Conservation (phyloP, 2,113 vertebrate genomes). For the Chaenocephalus aceratus region DNA sequence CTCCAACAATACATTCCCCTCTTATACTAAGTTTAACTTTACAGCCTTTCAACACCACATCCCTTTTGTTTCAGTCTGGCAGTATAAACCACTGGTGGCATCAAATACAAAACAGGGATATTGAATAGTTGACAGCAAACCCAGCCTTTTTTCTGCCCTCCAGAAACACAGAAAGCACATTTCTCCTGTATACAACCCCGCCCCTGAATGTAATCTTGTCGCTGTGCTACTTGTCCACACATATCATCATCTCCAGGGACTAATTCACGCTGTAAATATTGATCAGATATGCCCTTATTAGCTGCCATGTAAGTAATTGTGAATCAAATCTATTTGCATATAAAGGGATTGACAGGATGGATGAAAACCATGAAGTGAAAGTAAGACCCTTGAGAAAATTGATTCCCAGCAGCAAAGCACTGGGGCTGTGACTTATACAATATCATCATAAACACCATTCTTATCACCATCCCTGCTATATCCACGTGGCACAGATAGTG, state of each 20-base stretch:
- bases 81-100: slow-evolving; percentile 18
- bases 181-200: neutral
- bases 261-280: slow-evolving; percentile 28
- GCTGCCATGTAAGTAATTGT: slow-evolving; percentile 34
- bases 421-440: slow-evolving; percentile 3
- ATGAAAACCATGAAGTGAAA: slow-evolving; percentile 35
- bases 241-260: neutral
- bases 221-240: neutral
- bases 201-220: neutral
- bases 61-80: slow-evolving; percentile 38
- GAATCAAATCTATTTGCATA: slow-evolving; percentile 18
- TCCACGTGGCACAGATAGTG: neutral
- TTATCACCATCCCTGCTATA: neutral
- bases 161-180: neutral
- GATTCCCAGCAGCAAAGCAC: slow-evolving; percentile 13
- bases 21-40: slow-evolving; percentile 33
- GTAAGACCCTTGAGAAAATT: slow-evolving; percentile 31
- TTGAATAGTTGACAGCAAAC: neutral
- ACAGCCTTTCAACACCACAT: slow-evolving; percentile 20
- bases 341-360: slow-evolving; percentile 23
- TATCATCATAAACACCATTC: neutral
- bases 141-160: slow-evolving; percentile 22
- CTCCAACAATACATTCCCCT: slow-evolving; percentile 26
- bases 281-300: slow-evolving; percentile 26
- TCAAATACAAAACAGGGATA: slow-evolving; percentile 8